Conservation (phyloP, 2,797 vertebrate genomes). For the Arctocebus calabarensis region DNA sequence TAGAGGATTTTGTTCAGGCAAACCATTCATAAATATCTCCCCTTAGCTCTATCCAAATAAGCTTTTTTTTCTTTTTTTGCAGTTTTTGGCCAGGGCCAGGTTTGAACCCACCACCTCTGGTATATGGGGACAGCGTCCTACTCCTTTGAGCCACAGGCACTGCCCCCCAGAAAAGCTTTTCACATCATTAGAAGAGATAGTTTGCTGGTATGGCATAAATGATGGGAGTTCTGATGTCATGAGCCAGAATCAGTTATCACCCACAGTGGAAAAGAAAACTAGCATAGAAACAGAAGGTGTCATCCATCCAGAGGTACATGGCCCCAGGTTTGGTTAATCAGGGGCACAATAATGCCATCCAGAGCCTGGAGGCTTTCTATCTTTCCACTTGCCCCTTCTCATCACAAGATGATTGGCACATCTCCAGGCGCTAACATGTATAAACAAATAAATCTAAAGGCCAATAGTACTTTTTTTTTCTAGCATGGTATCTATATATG, state of each 20-base stretch:
- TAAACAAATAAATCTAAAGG: constrained; percentile 47
- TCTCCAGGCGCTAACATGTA: constrained; percentile 20
- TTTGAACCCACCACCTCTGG: too few relatives aligned
- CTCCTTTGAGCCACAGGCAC: neutral
- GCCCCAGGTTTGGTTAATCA: neutral
- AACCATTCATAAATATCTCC: neutral
- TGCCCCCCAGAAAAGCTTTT: neutral
- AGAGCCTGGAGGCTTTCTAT: neutral
- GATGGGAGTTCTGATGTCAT: neutral
- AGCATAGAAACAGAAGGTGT: neutral
- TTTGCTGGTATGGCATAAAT: neutral
- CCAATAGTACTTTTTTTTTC: neutral
- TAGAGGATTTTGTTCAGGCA: neutral
- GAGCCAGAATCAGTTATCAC: neutral
- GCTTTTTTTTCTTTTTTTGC: neutral
- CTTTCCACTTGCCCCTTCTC: constrained; percentile 1
- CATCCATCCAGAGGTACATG: neutral
- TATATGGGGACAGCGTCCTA: too few relatives aligned
- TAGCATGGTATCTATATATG: neutral
- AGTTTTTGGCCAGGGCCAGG: too few relatives aligned
- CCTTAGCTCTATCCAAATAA: neutral
- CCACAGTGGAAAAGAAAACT: neutral
- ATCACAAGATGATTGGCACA: neutral
- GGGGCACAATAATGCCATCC: neutral
- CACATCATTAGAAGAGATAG: neutral